These are phyloP conservation scores for Onychomys arenicola DNA, from an alignment of 2,797 vertebrate species.

Conservation along the genomic window DNA sequence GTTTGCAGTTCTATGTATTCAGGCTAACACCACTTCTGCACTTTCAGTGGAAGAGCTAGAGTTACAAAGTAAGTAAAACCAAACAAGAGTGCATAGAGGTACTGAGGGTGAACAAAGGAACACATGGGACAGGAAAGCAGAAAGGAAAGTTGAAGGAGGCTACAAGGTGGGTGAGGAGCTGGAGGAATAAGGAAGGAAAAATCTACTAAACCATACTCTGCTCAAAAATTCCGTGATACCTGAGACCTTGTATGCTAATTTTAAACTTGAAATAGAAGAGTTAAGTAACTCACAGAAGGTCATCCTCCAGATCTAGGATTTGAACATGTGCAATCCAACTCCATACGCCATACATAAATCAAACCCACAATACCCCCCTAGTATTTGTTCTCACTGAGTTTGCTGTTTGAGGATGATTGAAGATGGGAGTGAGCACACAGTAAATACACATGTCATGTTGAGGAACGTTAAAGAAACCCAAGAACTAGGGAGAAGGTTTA, in stretches of 20 bases:
- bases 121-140: background rate
- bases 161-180: background rate
- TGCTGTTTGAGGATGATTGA: background rate
- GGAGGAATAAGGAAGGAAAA: background rate
- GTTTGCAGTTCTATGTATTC: background rate
- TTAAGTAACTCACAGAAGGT: background rate
- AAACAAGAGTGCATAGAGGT: background rate
- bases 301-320: background rate
- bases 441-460: background rate
- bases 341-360: background rate
- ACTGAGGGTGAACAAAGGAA: background rate
- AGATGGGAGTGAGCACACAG: accelerated
- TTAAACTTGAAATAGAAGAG: background rate
- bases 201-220: background rate
- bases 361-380: background rate
- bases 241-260: background rate
- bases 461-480: background rate
- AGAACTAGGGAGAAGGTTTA: background rate
- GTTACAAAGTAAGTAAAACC: background rate
- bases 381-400: background rate
- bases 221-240: background rate
- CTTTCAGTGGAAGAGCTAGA: background rate
- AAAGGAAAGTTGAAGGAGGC: background rate
- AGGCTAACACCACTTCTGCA: background rate
- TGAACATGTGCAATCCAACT: background rate